These are phyloP conservation scores for Menura novaehollandiae DNA, from an alignment of 2,113 vertebrate genomes.

Conservation along the genomic window DNA sequence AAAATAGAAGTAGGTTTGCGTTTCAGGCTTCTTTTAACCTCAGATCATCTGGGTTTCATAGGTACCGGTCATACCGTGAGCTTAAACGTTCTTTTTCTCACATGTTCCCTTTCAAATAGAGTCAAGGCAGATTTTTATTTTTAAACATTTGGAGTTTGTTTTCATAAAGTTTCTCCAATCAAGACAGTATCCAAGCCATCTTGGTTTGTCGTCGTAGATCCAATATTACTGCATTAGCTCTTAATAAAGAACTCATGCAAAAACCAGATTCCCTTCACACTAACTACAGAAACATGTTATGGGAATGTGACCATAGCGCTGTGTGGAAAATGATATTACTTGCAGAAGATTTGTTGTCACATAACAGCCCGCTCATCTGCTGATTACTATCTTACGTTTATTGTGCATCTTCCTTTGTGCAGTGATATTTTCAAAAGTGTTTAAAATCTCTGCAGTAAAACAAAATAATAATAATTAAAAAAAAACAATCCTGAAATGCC, in stretches of 20 bases:
- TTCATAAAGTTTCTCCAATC: slow-evolving; percentile 75
- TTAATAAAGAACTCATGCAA: slow-evolving; percentile 71
- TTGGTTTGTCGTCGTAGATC: slow-evolving; percentile 61
- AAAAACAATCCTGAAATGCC: slow-evolving; percentile 7
- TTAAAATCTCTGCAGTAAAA: neutral
- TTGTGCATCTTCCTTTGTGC: slow-evolving; percentile 22
- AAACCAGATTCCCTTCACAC: slow-evolving; percentile 62
- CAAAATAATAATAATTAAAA: neutral
- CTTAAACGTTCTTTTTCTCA: slow-evolving; percentile 15
- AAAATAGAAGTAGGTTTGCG: slow-evolving; percentile 9
- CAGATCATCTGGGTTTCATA: slow-evolving; percentile 50
- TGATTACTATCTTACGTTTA: neutral
- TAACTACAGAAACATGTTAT: slow-evolving; percentile 61
- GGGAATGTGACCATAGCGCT: slow-evolving; percentile 42
- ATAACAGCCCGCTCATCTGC: slow-evolving; percentile 31
- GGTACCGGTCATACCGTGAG: slow-evolving; percentile 4
- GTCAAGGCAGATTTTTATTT: slow-evolving; percentile 65
- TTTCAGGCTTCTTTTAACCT: slow-evolving; percentile 35
- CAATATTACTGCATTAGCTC: slow-evolving; percentile 67
- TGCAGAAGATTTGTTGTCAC: slow-evolving; percentile 49
- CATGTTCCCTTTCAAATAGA: slow-evolving; percentile 20
- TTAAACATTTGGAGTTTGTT: slow-evolving; percentile 77
- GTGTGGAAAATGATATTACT: slow-evolving; percentile 59
- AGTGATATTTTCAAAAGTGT: slow-evolving; percentile 19
- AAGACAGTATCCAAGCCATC: slow-evolving; percentile 74